Percentiles rank a stretch among this genome's conserved stretches.
Conservation (phyloP, 1,140 invertebrate species). For the Maniola jurtina region DNA sequence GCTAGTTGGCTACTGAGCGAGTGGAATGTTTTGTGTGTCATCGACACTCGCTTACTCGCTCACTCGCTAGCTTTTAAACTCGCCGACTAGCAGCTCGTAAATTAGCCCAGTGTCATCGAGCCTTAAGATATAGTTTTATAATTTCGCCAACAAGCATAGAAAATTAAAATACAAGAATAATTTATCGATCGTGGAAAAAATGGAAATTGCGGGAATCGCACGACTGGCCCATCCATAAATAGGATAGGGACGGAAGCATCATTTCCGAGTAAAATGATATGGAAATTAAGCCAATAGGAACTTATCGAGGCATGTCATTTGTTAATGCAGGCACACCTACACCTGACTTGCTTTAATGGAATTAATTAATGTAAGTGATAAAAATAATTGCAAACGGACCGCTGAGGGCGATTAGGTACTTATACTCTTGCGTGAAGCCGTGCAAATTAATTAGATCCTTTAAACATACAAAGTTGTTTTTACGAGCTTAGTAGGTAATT, state of each 20-base stretch:
- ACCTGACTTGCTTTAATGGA: slow-evolving; percentile 23
- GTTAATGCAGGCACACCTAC: slow-evolving; percentile 26
- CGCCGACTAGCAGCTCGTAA: too few relatives aligned
- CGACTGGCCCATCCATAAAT: too few relatives aligned
- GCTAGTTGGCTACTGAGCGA: too few relatives aligned
- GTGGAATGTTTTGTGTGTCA: too few relatives aligned
- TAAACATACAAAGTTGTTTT: too few relatives aligned
- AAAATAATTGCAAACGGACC: background rate
- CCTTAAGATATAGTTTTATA: too few relatives aligned
- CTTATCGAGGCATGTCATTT: slow-evolving; percentile 12
- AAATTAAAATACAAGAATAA: background rate
- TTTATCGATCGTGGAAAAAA: background rate
- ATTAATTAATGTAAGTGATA: slow-evolving; percentile 15
- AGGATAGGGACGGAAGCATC: background rate
- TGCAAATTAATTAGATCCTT: background rate
- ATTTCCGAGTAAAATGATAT: slow-evolving; percentile 10
- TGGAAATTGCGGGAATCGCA: background rate
- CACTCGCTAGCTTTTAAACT: too few relatives aligned
- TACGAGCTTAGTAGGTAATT: too few relatives aligned
- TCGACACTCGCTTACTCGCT: too few relatives aligned
- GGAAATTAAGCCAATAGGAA: slow-evolving; percentile 9
- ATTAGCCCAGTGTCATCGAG: too few relatives aligned
- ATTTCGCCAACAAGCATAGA: too few relatives aligned
- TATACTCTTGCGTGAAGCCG: background rate
- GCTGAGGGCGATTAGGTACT: background rate